A percentile compares a stretch with the other conserved stretches of the same genome.
Conservation (phyloP, 2,888 invertebrate species). For the Platycnemis pennipes region DNA sequence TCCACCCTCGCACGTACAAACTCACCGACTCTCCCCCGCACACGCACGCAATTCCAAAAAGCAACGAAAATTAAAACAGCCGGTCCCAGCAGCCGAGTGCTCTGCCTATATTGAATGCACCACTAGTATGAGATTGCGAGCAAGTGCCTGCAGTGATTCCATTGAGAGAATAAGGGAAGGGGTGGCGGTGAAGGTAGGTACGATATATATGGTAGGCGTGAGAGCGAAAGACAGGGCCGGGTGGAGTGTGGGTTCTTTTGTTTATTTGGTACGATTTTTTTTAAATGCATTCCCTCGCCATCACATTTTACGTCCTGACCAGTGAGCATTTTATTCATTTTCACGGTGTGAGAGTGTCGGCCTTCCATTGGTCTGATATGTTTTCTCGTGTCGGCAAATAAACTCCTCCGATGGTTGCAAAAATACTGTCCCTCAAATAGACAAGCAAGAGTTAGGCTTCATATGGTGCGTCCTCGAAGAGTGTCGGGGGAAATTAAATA, state of each 20-base stretch:
- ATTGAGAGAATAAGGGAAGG: background rate
- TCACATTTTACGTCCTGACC: conserved; percentile 57
- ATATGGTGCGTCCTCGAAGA: background rate
- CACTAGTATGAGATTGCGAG: conserved; percentile 59
- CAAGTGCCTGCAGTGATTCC: conserved; percentile 20
- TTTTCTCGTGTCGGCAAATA: background rate
- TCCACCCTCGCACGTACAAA: background rate
- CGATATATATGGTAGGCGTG: background rate
- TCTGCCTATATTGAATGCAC: conserved; percentile 66
- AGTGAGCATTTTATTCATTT: conserved; percentile 11
- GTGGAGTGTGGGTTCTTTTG: background rate
- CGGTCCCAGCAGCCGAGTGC: conserved; percentile 64
- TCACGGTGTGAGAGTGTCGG: conserved; percentile 4
- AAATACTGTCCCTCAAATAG: background rate
- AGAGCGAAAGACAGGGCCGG: background rate
- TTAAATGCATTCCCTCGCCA: conserved; percentile 37
- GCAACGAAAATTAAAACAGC: conserved; percentile 68
- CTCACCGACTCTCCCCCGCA: conserved; percentile 14
- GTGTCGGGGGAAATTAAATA: background rate
- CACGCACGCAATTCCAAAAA: conserved; percentile 63
- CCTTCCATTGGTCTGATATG: background rate
- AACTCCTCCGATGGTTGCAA: background rate
- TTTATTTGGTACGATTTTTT: background rate
- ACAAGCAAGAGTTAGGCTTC: background rate
- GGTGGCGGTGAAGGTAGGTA: background rate